phyloP scores from a whole-genome alignment of 2,888 invertebrate species.

The Scaptomyza tumidula region DNA sequence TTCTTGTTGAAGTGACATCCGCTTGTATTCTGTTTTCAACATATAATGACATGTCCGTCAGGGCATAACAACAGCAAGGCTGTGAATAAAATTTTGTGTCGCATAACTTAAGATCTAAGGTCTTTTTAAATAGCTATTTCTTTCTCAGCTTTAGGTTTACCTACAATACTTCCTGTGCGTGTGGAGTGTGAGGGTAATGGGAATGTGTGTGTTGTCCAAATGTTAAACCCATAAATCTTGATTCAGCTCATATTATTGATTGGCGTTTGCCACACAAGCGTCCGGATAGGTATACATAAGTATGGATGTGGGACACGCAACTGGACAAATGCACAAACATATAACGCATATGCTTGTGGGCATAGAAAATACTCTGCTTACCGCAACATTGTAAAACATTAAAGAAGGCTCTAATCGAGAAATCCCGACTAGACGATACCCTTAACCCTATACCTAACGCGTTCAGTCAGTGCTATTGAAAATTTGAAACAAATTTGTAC shows the following conservation, averaged over 20 bases:
- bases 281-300: conserved; percentile 37
- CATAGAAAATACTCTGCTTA: conserved; percentile 11
- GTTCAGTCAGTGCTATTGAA: no score
- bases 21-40: no score
- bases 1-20: no score
- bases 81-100: no score
- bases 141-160: background rate
- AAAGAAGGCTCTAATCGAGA: no score
- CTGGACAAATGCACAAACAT: conserved; percentile 64
- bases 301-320: conserved; percentile 55
- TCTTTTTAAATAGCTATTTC: conserved; percentile 1
- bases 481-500: no score
- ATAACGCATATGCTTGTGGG: conserved; percentile 35
- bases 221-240: conserved; percentile 84
- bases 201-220: conserved; percentile 45
- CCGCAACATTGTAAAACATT: conserved; percentile 21
- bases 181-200: conserved; percentile 3
- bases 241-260: conserved; percentile 84
- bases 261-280: conserved; percentile 64
- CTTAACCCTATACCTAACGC: no score
- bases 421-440: no score
- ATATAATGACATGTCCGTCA: no score
- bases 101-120: no score
- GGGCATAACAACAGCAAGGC: no score
- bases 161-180: background rate